Percentiles rank a stretch among this genome's conserved stretches.
Conservation (phyloP, 2,113 vertebrate genomes). For the Sebastes schlegelii region DNA sequence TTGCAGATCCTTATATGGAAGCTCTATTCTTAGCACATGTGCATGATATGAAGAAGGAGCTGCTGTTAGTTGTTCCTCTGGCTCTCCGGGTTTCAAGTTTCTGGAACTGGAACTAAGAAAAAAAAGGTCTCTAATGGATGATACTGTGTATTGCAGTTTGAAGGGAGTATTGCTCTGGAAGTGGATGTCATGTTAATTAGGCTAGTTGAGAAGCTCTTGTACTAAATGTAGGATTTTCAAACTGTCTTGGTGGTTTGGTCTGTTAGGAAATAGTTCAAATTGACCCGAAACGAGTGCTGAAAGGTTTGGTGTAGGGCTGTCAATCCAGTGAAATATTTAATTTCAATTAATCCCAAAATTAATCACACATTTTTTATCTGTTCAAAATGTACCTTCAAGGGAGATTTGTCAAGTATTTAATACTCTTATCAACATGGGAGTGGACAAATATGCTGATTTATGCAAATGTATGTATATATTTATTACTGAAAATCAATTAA, state of each 20-base stretch:
- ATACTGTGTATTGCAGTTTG: not conserved
- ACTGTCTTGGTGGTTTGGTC: not conserved
- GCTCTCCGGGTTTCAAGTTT: not conserved
- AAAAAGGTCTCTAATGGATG: not conserved
- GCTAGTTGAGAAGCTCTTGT: no score
- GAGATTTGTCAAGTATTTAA: no score
- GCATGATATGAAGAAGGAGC: conserved; percentile 52
- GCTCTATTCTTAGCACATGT: conserved; percentile 72
- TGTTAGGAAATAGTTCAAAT: not conserved
- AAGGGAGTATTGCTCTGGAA: not conserved
- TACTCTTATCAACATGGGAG: no score
- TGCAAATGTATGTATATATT: no score
- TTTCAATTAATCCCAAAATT: no score
- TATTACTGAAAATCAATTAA: no score
- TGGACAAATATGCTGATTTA: no score
- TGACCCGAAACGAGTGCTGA: not conserved
- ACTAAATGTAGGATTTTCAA: not conserved
- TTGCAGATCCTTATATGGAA: conserved; percentile 63
- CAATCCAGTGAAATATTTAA: no score
- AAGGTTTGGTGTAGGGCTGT: not conserved
- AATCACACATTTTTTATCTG: no score
- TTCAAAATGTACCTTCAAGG: no score
- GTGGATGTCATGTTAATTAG: not conserved
- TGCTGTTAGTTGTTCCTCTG: conserved; percentile 21
- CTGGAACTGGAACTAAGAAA: not conserved